Conservation (phyloP, 2,888 invertebrate species). For the Leucophenga maculata region DNA sequence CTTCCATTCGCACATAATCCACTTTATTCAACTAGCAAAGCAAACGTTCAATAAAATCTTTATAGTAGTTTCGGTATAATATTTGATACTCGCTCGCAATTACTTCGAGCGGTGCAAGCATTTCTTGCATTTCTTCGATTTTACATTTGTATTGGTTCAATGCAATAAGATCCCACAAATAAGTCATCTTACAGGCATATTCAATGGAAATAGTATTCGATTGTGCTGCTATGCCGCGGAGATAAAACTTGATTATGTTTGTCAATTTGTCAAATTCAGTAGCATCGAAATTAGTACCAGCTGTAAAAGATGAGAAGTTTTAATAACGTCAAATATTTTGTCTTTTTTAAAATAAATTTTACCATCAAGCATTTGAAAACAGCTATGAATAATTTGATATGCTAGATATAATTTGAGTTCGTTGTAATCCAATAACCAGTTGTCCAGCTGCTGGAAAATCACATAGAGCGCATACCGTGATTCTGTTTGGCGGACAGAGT, state of each 20-base stretch:
- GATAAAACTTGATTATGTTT: slow-evolving; percentile 42
- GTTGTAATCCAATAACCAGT: slow-evolving; percentile 49
- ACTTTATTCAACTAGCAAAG: neutral
- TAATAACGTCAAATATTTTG: neutral
- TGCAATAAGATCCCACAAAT: slow-evolving; percentile 60
- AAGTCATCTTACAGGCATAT: slow-evolving; percentile 50
- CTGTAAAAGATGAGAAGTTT: slow-evolving; percentile 28
- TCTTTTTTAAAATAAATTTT: neutral
- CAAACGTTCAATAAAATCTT: slow-evolving; percentile 56
- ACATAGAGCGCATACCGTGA: slow-evolving; percentile 43
- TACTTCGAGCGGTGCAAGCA: slow-evolving; percentile 43
- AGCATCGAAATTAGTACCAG: slow-evolving; percentile 40
- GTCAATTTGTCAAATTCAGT: slow-evolving; percentile 48
- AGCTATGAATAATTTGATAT: slow-evolving; percentile 35
- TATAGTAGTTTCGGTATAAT: slow-evolving; percentile 60
- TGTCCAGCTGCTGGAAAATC: slow-evolving; percentile 37
- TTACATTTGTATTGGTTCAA: slow-evolving; percentile 44
- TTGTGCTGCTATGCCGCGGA: slow-evolving; percentile 41
- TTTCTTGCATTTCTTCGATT: slow-evolving; percentile 30
- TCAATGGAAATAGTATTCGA: slow-evolving; percentile 43
- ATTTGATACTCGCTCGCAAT: slow-evolving; percentile 45
- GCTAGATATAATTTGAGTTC: slow-evolving; percentile 45
- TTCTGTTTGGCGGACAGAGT: neutral
- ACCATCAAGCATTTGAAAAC: slow-evolving; percentile 44
- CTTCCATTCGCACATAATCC: too few relatives aligned